A percentile compares a stretch with the other conserved stretches of the same genome.
These are phyloP conservation scores for Zaprionus camerounensis DNA, from an alignment of 1,140 invertebrate genomes.

Conservation along the genomic window DNA sequence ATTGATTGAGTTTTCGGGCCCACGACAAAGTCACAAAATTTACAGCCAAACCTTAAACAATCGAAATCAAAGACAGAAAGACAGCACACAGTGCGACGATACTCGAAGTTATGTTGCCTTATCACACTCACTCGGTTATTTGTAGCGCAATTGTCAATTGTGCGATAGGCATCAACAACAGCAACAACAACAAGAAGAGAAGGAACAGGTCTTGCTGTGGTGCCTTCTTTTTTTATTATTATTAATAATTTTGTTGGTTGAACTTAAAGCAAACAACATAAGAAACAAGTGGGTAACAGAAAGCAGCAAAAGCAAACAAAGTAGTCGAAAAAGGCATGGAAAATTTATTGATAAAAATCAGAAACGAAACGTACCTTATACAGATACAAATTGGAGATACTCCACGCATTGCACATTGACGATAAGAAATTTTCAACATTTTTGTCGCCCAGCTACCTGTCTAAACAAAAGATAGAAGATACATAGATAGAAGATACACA, in stretches of 20 bases:
- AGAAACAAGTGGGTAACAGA: conserved; percentile 3
- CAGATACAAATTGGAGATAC: conserved; percentile 27
- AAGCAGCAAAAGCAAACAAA: conserved; percentile 10
- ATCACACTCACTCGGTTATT: conserved; percentile 51
- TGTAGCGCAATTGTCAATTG: conserved; percentile 80
- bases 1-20: conserved; percentile 70
- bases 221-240: conserved; percentile 39
- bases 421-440: conserved; percentile 43
- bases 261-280: conserved; percentile 32
- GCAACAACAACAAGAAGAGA: conserved; percentile 31
- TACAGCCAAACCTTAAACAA: conserved; percentile 44
- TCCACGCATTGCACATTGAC: conserved; percentile 2
- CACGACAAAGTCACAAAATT: conserved; percentile 9
- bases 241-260: conserved; percentile 45
- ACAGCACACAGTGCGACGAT: conserved; percentile 40
- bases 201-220: conserved; percentile 46
- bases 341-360: conserved; percentile 53
- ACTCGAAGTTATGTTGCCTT: conserved; percentile 65
- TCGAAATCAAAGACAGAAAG: conserved; percentile 42
- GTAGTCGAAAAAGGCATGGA: conserved; percentile 24
- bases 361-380: conserved; percentile 18
- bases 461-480: conserved; percentile 35
- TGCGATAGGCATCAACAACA: conserved; percentile 60
- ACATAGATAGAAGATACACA: neutral
- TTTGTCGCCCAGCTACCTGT: conserved; percentile 43